Conservation (phyloP, 2,113 vertebrate species). For the Campylomormyrus numenius region DNA sequence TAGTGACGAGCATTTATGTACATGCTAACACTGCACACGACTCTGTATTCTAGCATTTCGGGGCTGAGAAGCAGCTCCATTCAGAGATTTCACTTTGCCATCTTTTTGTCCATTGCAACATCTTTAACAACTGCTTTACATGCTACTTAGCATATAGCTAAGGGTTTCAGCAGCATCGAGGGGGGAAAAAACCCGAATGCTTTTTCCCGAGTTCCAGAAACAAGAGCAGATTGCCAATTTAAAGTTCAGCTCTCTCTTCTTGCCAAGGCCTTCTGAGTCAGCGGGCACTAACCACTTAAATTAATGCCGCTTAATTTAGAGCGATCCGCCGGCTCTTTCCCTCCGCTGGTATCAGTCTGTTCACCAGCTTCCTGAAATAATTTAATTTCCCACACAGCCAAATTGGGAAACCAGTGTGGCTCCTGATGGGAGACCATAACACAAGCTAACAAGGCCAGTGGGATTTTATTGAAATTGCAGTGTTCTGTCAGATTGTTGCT, state of each 20-base stretch:
- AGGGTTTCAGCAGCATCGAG: neutral
- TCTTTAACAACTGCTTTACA: neutral
- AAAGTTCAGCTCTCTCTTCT: neutral
- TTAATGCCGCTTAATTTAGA: slow-evolving; percentile 10
- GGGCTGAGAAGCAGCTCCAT: neutral
- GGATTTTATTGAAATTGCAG: neutral
- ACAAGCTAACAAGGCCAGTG: neutral
- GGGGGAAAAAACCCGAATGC: neutral
- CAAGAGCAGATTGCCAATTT: slow-evolving; percentile 9
- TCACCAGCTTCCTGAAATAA: slow-evolving; percentile 4
- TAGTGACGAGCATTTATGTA: neutral
- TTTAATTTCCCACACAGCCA: neutral
- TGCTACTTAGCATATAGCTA: neutral
- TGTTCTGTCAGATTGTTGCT: neutral
- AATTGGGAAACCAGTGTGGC: neutral
- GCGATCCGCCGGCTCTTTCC: neutral
- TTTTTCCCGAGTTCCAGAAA: neutral
- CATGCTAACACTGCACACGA: neutral
- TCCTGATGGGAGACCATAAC: slow-evolving; percentile 1
- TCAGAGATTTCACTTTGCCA: neutral
- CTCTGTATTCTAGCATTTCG: neutral
- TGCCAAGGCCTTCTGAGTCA: neutral
- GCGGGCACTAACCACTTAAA: neutral
- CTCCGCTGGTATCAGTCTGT: neutral
- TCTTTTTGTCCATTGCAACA: neutral